Evolutionary conservation across 2,888 invertebrate species (phyloP).

Genomic region (Thalpophila matura): DNA sequence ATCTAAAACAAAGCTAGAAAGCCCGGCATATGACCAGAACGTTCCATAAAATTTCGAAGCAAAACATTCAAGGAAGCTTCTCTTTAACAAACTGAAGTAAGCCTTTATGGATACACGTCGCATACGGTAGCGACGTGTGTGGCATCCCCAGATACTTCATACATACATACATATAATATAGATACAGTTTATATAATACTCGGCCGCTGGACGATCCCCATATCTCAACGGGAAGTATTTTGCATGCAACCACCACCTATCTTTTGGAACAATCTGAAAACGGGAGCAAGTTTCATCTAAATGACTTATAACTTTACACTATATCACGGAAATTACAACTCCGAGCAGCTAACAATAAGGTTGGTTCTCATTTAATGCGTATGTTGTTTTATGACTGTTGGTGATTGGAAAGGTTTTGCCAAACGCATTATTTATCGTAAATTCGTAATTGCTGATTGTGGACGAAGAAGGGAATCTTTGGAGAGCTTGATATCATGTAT

Average conservation of each 20-base stretch:
- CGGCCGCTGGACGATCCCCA: slow-evolving; percentile 82
- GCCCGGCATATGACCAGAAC: not conserved
- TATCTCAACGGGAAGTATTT: slow-evolving; percentile 89
- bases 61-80: slow-evolving; percentile 51
- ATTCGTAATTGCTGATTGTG: slow-evolving; percentile 84
- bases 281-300: slow-evolving; percentile 73
- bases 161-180: slow-evolving; percentile 45
- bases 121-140: slow-evolving; percentile 83
- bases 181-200: slow-evolving; percentile 80
- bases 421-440: slow-evolving; percentile 86
- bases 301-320: slow-evolving; percentile 51
- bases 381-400: slow-evolving; percentile 51
- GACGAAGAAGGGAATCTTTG: slow-evolving; percentile 75
- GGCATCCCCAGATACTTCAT: slow-evolving; percentile 78
- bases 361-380: slow-evolving; percentile 33
- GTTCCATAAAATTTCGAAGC: slow-evolving; percentile 23
- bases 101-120: slow-evolving; percentile 45
- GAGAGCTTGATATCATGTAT: slow-evolving; percentile 78
- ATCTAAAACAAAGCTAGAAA: slow-evolving; percentile 9
- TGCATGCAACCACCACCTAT: slow-evolving; percentile 87
- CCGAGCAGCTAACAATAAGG: slow-evolving; percentile 22
- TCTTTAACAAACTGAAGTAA: slow-evolving; percentile 48
- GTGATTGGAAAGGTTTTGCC: slow-evolving; percentile 58
- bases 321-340: slow-evolving; percentile 49
- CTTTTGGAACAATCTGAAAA: slow-evolving; percentile 88